Base-by-base conservation (phyloP, 2,797 vertebrate species). In the Bufotes viridis region DNA sequence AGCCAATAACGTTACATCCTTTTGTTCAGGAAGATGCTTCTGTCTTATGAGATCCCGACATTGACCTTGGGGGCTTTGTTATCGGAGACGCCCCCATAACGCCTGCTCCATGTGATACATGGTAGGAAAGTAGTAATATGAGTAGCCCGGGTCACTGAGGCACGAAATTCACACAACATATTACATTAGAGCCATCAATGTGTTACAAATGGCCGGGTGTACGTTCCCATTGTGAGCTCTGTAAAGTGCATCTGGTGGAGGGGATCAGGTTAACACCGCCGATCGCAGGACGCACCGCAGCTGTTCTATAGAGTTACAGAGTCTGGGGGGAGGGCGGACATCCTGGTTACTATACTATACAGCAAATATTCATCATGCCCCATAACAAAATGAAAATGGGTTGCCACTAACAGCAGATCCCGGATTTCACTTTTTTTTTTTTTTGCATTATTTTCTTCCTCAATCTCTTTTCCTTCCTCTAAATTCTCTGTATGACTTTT, bases 261-360 rank as follows among this genome's bases (percentile, higher is more conserved):
- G 78, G 29, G 70, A 75, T 84, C 82, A 61, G 42, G 55, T 84
- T 84, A 57, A 18, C 82, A 34, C 11, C 18, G 42, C 15, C 7
- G 55, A 58, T 58, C 69, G 24, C 42, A 24, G 11, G 11, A 34
- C 67, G 75, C 53, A 17, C 55, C 15, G 15, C 82, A 75, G 82
- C 70, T 84, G 82, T 51, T 58, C 12, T 69, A 26, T 12, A 14
- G 65, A 67, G n/a, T 65, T 12, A 12, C 26, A 17, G 70, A 20
- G 70, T 42, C 70, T 22, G 34, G 18, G 70, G 72, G 29, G 10
- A 7, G 26, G 18, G 1, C 26, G 9, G 3, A 17, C 26, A 1
- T 24, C 10, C 1, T 0, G 4, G 5, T 29, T 69, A 69, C 69
- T 67, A 67, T 67, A 67, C 8, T 7, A 63, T 8, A 3, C 0